phyloP scores from a whole-genome alignment of 2,888 invertebrate genomes.

The Andrena flavipes region DNA sequence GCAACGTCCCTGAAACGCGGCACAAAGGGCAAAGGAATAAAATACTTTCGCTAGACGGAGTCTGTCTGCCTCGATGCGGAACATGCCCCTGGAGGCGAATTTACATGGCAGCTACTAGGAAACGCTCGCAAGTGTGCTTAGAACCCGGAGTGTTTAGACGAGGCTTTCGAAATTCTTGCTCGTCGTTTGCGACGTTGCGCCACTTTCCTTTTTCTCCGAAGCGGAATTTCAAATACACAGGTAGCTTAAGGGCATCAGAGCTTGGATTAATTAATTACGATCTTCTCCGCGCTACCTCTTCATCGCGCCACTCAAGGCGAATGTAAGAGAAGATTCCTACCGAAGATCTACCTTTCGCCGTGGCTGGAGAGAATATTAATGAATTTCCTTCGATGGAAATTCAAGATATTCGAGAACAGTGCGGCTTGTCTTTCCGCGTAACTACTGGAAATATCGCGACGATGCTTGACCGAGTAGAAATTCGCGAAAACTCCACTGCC shows the following conservation, averaged over 20 bases:
- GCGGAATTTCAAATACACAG: background rate
- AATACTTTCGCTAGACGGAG: conserved; percentile 13
- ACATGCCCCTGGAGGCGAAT: conserved; percentile 39
- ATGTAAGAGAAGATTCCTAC: too few species aligned
- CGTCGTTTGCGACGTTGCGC: background rate
- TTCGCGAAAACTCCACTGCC: conserved; percentile 12
- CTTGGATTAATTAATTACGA: background rate
- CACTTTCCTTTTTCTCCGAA: background rate
- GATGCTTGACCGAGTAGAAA: conserved; percentile 29
- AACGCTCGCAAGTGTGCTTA: conserved; percentile 46
- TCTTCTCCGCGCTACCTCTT: background rate
- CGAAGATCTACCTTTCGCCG: too few species aligned
- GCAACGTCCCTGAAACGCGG: background rate
- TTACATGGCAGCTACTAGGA: conserved; percentile 46
- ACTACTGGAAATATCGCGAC: conserved; percentile 1
- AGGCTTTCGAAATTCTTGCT: conserved; percentile 18
- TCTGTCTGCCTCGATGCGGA: conserved; percentile 19
- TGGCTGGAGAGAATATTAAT: too few species aligned
- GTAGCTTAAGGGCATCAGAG: background rate
- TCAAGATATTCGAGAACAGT: too few species aligned
- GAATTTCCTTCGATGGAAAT: too few species aligned
- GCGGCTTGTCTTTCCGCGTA: background rate
- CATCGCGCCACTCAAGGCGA: background rate
- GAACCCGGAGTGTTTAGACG: conserved; percentile 34
- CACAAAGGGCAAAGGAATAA: conserved; percentile 35